A percentile compares a stretch with the other conserved stretches of the same genome.
phyloP scores from a whole-genome alignment of 2,797 vertebrate genomes.

The Smutsia gigantea region DNA sequence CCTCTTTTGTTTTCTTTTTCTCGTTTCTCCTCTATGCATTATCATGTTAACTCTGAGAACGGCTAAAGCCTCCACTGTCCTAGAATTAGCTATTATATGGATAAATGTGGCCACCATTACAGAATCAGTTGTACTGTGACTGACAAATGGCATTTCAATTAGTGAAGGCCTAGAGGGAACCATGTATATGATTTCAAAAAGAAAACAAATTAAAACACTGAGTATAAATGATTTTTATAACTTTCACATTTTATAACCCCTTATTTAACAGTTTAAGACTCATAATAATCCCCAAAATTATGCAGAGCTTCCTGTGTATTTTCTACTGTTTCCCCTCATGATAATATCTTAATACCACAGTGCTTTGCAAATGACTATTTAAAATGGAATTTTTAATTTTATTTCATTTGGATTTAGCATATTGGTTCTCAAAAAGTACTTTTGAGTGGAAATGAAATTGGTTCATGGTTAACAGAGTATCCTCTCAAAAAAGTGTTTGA shows the following conservation, averaged over 20 bases:
- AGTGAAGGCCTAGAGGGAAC: neutral
- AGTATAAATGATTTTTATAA: neutral
- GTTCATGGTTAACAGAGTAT: constrained; percentile 4
- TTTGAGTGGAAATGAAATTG: neutral
- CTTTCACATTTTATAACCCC: neutral
- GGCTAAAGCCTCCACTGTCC: neutral
- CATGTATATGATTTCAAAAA: neutral
- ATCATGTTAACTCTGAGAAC: neutral
- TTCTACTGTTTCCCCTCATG: neutral
- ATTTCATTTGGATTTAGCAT: constrained; percentile 1
- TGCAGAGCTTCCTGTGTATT: neutral
- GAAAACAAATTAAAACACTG: neutral
- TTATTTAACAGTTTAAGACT: neutral
- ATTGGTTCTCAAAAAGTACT: neutral
- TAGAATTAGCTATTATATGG: neutral
- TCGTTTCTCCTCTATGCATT: neutral
- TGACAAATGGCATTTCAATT: neutral
- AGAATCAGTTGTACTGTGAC: neutral
- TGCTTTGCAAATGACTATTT: neutral
- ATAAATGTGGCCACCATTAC: neutral
- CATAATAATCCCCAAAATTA: neutral
- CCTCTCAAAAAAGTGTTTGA: neutral
- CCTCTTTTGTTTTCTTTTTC: neutral
- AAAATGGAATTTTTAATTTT: neutral
- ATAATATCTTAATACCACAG: neutral